Evolutionary conservation across 2,113 vertebrate species (phyloP).

Genomic region (Cyprinodon brontotheroides): DNA sequence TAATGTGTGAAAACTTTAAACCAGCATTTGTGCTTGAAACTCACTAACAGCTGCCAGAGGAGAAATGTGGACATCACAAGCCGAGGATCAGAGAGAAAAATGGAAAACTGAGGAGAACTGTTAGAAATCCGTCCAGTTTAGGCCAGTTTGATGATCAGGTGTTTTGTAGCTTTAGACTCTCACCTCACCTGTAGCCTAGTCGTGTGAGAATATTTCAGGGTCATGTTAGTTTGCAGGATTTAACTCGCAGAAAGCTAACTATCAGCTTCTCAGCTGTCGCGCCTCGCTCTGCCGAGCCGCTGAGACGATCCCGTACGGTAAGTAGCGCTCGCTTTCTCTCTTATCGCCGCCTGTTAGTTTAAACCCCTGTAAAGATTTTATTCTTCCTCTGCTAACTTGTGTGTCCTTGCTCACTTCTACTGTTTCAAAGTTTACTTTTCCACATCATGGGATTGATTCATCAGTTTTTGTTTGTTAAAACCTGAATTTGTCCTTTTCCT

Average conservation of each 20-base stretch:
- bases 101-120: slow-evolving; percentile 20
- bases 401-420: neutral
- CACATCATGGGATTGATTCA: neutral
- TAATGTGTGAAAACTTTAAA: slow-evolving; percentile 86
- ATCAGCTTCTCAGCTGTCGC: slow-evolving; percentile 92
- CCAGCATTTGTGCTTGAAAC: slow-evolving; percentile 96
- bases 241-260: slow-evolving; percentile 97
- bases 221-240: slow-evolving; percentile 55
- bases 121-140: neutral
- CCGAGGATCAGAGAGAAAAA: slow-evolving; percentile 45
- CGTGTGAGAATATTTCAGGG: neutral
- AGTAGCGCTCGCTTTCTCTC: slow-evolving; percentile 86
- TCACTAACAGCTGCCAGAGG: slow-evolving; percentile 91
- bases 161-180: neutral
- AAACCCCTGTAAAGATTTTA: slow-evolving; percentile 9
- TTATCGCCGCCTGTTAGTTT: slow-evolving; percentile 61
- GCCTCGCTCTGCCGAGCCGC: slow-evolving; percentile 87
- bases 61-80: slow-evolving; percentile 57
- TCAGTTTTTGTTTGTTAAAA: neutral
- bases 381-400: slow-evolving; percentile 5
- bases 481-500: neutral
- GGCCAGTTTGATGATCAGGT: neutral
- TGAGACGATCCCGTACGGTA: slow-evolving; percentile 84
- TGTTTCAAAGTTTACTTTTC: neutral
- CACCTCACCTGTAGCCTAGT: no score